Percentiles rank a stretch among this genome's conserved stretches.
Conservation (phyloP, 2,888 invertebrate genomes). For the Trichogramma evanescens region DNA sequence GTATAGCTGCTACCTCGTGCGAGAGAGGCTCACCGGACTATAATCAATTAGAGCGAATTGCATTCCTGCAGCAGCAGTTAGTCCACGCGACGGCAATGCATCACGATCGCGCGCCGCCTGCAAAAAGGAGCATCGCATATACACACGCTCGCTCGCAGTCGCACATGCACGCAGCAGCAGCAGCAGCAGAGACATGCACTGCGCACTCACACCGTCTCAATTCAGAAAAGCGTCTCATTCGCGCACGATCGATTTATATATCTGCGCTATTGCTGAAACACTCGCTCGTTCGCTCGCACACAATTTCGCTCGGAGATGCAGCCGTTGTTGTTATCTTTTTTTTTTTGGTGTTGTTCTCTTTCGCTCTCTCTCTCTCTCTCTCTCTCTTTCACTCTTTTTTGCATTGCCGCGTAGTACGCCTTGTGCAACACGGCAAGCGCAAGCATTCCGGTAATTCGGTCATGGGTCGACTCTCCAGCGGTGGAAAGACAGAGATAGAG, state of each 20-base stretch:
- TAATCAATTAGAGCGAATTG: conserved; percentile 7
- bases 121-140: too few relatives aligned
- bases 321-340: neutral
- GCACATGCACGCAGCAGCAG: too few relatives aligned
- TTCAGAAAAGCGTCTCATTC: conserved; percentile 21
- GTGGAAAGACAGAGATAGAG: conserved; percentile 7
- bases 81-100: conserved; percentile 8
- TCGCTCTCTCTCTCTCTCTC: conserved; percentile 7
- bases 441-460: conserved; percentile 41
- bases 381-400: conserved; percentile 23
- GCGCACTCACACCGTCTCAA: neutral
- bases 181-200: too few relatives aligned
- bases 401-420: neutral
- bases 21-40: neutral
- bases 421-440: neutral
- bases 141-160: too few relatives aligned
- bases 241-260: conserved; percentile 19
- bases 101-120: conserved; percentile 1
- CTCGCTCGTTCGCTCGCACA: neutral
- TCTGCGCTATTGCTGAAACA: neutral
- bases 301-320: neutral
- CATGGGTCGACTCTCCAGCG: conserved; percentile 22
- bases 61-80: neutral
- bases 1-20: too few relatives aligned
- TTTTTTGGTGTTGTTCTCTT: neutral